Percentiles rank a stretch among this genome's conserved stretches.
phyloP scores from a whole-genome alignment of 2,888 invertebrate genomes.

The Rambutsinella grinnellia region DNA sequence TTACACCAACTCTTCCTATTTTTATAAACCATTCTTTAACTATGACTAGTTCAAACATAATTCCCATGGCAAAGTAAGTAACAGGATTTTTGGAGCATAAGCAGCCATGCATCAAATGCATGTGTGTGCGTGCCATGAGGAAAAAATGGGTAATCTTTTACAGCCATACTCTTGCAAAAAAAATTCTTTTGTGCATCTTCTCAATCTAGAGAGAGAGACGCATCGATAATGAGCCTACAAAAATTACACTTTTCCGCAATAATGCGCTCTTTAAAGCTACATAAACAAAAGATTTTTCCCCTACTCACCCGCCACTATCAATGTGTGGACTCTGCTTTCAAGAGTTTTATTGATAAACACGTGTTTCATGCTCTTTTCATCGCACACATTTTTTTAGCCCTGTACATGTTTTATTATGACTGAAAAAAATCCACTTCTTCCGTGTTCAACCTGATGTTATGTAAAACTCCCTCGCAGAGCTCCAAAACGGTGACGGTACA shows the following conservation, averaged over 20 bases:
- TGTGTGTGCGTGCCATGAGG: constrained; percentile 31
- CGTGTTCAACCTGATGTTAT: constrained; percentile 17
- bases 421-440: too few relatives aligned
- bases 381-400: background rate
- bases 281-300: background rate
- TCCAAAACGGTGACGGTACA: too few relatives aligned
- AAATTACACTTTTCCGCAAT: constrained; percentile 16
- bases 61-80: constrained; percentile 46
- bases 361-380: background rate
- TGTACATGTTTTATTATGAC: constrained; percentile 1
- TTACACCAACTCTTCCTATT: constrained; percentile 12
- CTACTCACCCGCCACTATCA: constrained; percentile 4
- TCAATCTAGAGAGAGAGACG: background rate
- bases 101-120: constrained; percentile 43
- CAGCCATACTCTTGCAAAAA: background rate
- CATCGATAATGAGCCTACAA: background rate
- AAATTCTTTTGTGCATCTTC: background rate
- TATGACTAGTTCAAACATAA: background rate
- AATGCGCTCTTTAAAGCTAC: background rate
- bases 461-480: background rate
- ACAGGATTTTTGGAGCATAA: constrained; percentile 55
- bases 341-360: background rate
- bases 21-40: background rate
- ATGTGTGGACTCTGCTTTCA: background rate
- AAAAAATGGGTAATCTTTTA: constrained; percentile 19